Percentiles rank a stretch among this genome's conserved stretches.
These are phyloP conservation scores for Falco punctatus DNA, from an alignment of 2,113 vertebrate genomes.

Conservation along the genomic window DNA sequence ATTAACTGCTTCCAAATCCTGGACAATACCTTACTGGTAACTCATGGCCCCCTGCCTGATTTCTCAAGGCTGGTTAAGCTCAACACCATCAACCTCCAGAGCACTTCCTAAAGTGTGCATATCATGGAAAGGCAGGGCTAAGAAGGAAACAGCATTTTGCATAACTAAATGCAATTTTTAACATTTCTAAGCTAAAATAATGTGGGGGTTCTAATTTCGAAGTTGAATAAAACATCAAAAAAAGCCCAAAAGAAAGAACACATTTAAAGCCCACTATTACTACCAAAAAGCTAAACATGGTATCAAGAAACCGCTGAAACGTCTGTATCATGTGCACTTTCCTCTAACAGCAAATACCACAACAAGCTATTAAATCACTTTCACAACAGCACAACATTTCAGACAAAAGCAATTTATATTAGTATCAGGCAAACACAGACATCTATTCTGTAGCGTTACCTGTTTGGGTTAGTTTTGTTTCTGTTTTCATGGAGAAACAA, in stretches of 20 bases:
- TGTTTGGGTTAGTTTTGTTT: background rate
- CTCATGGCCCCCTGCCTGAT: background rate
- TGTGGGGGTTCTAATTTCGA: fast-evolving
- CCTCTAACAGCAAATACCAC: background rate
- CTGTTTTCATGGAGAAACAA: background rate
- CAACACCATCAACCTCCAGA: background rate
- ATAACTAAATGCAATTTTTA: background rate
- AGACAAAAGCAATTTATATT: background rate
- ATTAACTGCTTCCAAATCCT: background rate
- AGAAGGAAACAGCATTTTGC: background rate
- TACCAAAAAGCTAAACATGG: background rate
- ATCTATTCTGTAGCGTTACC: background rate
- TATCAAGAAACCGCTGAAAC: background rate
- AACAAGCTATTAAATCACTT: background rate
- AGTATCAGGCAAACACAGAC: background rate
- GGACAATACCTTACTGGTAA: background rate
- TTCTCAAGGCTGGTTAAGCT: background rate
- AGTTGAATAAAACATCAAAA: background rate
- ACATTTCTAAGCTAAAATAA: background rate
- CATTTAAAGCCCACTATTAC: background rate
- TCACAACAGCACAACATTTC: background rate
- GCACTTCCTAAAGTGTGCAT: background rate
- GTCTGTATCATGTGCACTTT: fast-evolving
- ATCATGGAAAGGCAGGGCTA: background rate
- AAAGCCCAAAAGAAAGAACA: background rate